Base-by-base conservation (phyloP, 2,113 vertebrate genomes). In the Motacilla alba region DNA sequence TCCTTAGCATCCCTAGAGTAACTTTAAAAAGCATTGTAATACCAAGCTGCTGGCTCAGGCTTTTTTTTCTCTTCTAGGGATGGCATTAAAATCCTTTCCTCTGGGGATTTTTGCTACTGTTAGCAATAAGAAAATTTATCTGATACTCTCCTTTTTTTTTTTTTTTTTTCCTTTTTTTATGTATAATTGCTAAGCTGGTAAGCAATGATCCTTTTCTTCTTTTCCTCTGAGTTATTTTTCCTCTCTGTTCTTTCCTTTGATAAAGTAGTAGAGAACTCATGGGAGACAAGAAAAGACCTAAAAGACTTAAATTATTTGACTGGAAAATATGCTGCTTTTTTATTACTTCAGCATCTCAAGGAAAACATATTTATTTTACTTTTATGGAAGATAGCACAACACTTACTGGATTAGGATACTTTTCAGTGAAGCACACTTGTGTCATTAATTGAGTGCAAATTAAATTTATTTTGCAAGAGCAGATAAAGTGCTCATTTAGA, bases 291-390 rank as follows among this genome's bases (percentile, higher is more conserved):
- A 95, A 75, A 96, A 91, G 56, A 64, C 82, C 91, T 95, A 96
- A 83, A 96, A 91, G 69, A 63, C 62, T 95, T 95, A 94, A 95
- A 95, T 96, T 97, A 93, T 95, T 80, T 90, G 66, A 95, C 89
- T 83, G 87, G 58, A 96, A 97, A 96, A 85, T 79, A 53, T 93
- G 47, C 37, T 83, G 39, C 16, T 24, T 92, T 95, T 97, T 95
- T 91, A 70, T 93, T 90, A 91, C 70, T 95, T 94, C 68, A 84
- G 20, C 15, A 43, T 79, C 90, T 39, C 64, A 58, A 91, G 43
- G 55, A 93, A 95, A 91, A 95, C 8, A 0, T 50, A 26, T 74
- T 78, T 74, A 44, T 63, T 90, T 94, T 89, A 88, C 46, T 92
- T 95, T 95, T 83, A 95, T 60, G 56, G 90, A 63, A 95, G 84